Evolutionary conservation across 2,113 vertebrate species (phyloP).

Genomic region (Verasper variegatus): DNA sequence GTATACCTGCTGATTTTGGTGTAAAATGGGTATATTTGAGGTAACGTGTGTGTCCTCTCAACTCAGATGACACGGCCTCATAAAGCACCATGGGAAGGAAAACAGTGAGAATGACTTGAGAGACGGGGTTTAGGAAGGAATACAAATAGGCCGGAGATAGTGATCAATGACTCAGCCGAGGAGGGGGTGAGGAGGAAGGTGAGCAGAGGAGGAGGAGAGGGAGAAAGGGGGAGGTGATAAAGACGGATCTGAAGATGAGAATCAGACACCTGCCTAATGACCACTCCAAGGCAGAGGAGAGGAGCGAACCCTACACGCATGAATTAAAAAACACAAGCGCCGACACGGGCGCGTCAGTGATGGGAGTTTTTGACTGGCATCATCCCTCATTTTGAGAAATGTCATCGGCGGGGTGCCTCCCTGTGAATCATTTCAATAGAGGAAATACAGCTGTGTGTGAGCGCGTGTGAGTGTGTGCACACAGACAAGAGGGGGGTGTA

Average conservation of each 20-base stretch:
- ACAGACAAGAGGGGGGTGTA: constrained; percentile 51
- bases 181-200: constrained; percentile 28
- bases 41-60: constrained; percentile 20
- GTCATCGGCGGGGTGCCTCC: constrained; percentile 67
- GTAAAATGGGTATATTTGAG: background rate
- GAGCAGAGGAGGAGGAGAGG: constrained; percentile 32
- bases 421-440: constrained; percentile 78
- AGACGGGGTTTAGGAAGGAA: constrained; percentile 58
- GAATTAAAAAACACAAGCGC: constrained; percentile 59
- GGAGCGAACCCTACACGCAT: constrained; percentile 30
- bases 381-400: constrained; percentile 79
- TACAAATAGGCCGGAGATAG: constrained; percentile 69
- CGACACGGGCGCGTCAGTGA: constrained; percentile 46
- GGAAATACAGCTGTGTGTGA: constrained; percentile 65
- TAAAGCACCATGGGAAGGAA: constrained; percentile 39
- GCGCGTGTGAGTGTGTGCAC: constrained; percentile 52
- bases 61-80: constrained; percentile 34
- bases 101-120: constrained; percentile 37
- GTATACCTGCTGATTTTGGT: too few relatives aligned
- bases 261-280: constrained; percentile 51
- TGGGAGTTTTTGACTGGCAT: constrained; percentile 71
- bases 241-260: constrained; percentile 49
- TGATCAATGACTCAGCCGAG: constrained; percentile 69
- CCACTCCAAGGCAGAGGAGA: constrained; percentile 30
- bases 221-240: constrained; percentile 32